Percentiles rank a stretch among this genome's conserved stretches.
phyloP scores from a whole-genome alignment of 2,888 invertebrate genomes.

The Amphipyra berbera region DNA sequence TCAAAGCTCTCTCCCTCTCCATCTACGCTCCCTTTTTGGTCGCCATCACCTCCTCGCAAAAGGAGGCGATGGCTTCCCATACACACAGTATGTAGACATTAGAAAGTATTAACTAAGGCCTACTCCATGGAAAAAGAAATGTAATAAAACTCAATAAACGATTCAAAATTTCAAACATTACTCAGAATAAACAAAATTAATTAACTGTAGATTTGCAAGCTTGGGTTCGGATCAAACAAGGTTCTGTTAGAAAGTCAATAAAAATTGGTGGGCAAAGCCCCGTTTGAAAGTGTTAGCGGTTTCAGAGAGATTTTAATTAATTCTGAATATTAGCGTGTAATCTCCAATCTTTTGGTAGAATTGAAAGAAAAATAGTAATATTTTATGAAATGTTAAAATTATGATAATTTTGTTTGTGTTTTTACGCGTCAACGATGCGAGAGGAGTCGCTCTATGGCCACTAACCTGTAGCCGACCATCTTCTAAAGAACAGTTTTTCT shows the following conservation, averaged over 20 bases:
- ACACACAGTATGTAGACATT: too few relatives aligned
- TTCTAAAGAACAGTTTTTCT: too few relatives aligned
- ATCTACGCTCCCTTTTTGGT: too few relatives aligned
- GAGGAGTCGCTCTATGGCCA: too few relatives aligned
- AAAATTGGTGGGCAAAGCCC: constrained; percentile 38
- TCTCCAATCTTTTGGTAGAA: constrained; percentile 42
- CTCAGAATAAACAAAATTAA: constrained; percentile 51
- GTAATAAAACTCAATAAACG: constrained; percentile 17
- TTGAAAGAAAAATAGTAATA: constrained; percentile 42
- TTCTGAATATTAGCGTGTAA: constrained; percentile 48
- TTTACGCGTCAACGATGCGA: too few relatives aligned
- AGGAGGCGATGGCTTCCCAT: too few relatives aligned
- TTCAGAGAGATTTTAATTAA: constrained; percentile 58
- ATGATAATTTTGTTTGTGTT: neutral
- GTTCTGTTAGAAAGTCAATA: constrained; percentile 55
- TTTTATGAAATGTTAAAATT: neutral
- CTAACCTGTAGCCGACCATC: too few relatives aligned
- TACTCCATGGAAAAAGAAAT: neutral
- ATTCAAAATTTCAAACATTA: constrained; percentile 21
- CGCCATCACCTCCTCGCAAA: too few relatives aligned
- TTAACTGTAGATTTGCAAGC: constrained; percentile 48
- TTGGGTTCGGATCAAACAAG: constrained; percentile 49
- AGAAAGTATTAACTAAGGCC: too few relatives aligned
- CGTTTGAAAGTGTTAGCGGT: constrained; percentile 40
- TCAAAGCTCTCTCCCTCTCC: too few relatives aligned